Conservation (phyloP, 1,140 invertebrate genomes). For the Grapholita molesta region DNA sequence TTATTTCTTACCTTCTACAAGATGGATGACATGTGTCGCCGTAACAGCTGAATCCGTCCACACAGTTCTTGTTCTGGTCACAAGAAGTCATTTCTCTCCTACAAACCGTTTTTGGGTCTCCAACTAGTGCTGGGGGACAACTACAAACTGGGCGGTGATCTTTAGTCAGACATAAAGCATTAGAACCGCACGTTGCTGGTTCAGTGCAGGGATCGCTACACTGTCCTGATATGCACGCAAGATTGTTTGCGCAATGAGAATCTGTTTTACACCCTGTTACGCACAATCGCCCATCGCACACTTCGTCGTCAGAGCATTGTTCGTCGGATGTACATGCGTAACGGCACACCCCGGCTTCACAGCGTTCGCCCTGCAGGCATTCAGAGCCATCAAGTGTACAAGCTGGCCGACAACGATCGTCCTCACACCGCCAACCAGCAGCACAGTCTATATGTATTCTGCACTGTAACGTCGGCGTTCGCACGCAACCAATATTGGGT, state of each 20-base stretch:
- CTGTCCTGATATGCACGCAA: constrained; percentile 86
- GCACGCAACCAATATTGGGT: constrained; percentile 88
- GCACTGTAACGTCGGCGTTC: constrained; percentile 85
- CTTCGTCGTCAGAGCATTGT: constrained; percentile 89
- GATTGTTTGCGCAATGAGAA: constrained; percentile 83
- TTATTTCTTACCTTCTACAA: constrained; percentile 81
- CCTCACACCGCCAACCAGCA: constrained; percentile 83
- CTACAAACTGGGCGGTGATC: constrained; percentile 86
- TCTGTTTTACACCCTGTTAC: constrained; percentile 89
- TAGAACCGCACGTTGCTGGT: constrained; percentile 90
- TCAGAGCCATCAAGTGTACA: constrained; percentile 86
- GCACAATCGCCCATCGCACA: constrained; percentile 90
- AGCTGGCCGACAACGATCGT: constrained; percentile 84
- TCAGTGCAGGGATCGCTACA: constrained; percentile 87
- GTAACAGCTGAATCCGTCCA: constrained; percentile 84
- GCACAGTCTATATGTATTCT: constrained; percentile 86
- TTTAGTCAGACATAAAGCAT: constrained; percentile 84
- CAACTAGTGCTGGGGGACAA: constrained; percentile 85
- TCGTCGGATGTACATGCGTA: constrained; percentile 87
- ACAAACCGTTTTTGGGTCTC: constrained; percentile 87
- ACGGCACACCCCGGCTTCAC: constrained; percentile 84
- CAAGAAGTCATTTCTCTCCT: constrained; percentile 83
- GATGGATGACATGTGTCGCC: constrained; percentile 85
- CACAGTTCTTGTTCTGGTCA: constrained; percentile 81
- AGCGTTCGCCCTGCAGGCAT: constrained; percentile 90